A percentile compares a stretch with the other conserved stretches of the same genome.
Evolutionary conservation across 1,140 invertebrate genomes (phyloP).

Genomic region (Batillaria attramentaria): DNA sequence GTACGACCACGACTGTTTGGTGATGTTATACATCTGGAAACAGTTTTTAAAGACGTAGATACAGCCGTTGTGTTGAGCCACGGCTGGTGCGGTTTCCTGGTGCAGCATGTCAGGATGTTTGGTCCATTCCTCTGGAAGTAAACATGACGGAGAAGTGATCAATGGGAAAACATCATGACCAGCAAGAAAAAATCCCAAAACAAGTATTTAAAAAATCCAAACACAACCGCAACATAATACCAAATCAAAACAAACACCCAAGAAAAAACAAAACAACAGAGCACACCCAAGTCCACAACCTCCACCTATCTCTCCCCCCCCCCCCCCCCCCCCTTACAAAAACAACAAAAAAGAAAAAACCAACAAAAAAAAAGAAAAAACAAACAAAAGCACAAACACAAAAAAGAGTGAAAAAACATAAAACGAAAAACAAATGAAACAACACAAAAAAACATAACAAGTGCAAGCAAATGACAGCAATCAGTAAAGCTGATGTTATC

Average conservation of each 20-base stretch:
- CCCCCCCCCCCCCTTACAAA: too few species aligned
- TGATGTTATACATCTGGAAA: constrained; percentile 9
- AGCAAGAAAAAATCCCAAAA: neutral
- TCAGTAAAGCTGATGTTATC: too few species aligned
- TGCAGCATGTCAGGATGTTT: constrained; percentile 18
- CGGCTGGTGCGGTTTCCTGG: constrained; percentile 16
- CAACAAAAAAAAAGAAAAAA: too few species aligned
- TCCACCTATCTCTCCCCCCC: neutral
- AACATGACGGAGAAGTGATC: neutral
- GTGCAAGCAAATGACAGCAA: too few species aligned
- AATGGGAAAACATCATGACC: neutral
- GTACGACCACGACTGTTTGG: constrained; percentile 1
- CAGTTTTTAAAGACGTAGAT: constrained; percentile 31
- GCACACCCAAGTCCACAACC: neutral
- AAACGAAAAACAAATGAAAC: too few species aligned
- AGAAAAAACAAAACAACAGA: neutral
- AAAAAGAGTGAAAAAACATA: too few species aligned
- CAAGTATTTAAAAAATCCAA: neutral
- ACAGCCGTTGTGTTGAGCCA: neutral
- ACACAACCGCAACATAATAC: neutral
- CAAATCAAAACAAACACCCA: neutral
- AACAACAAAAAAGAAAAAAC: too few species aligned
- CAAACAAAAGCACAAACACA: too few species aligned
- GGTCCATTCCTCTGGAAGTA: neutral
- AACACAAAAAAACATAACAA: too few species aligned